These are phyloP conservation scores for Xyrauchen texanus DNA, from an alignment of 2,113 vertebrate genomes.

Conservation along the genomic window DNA sequence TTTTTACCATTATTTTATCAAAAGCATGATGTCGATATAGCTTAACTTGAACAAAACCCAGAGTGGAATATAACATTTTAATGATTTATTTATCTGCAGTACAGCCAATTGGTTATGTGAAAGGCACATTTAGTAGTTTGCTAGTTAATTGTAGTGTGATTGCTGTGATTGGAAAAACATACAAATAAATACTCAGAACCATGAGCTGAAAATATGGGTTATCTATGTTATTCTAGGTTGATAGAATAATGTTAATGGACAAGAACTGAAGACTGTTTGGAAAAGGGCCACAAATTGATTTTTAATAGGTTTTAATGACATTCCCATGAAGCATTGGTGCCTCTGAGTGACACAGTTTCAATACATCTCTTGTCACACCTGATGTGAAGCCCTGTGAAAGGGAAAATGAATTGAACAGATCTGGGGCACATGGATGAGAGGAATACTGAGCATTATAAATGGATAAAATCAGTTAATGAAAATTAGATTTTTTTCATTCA, in stretches of 20 bases:
- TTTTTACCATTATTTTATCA: no score
- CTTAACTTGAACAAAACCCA: no score
- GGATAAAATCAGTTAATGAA: slow-evolving; percentile 4
- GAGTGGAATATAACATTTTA: no score
- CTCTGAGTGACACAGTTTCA: slow-evolving; percentile 45
- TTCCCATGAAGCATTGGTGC: slow-evolving; percentile 6
- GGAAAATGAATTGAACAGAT: slow-evolving; percentile 24
- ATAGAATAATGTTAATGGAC: slow-evolving; percentile 62
- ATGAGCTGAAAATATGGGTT: slow-evolving; percentile 54
- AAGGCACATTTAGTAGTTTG: no score
- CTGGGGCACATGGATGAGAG: not conserved
- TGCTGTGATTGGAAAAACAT: slow-evolving; percentile 1
- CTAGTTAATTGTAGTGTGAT: no score
- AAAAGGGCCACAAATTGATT: slow-evolving; percentile 68
- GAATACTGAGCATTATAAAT: not conserved
- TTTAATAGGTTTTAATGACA: slow-evolving; percentile 69
- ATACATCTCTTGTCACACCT: slow-evolving; percentile 54
- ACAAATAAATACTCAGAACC: slow-evolving; percentile 23
- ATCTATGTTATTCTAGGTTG: slow-evolving; percentile 42
- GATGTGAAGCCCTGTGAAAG: slow-evolving; percentile 55
- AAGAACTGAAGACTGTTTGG: slow-evolving; percentile 61
- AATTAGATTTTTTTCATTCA: slow-evolving; percentile 28
- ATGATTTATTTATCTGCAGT: no score
- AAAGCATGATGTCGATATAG: no score
- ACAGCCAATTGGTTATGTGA: no score